phyloP scores from a whole-genome alignment of 2,888 invertebrate genomes.

The Dryocosmus kuriphilus region DNA sequence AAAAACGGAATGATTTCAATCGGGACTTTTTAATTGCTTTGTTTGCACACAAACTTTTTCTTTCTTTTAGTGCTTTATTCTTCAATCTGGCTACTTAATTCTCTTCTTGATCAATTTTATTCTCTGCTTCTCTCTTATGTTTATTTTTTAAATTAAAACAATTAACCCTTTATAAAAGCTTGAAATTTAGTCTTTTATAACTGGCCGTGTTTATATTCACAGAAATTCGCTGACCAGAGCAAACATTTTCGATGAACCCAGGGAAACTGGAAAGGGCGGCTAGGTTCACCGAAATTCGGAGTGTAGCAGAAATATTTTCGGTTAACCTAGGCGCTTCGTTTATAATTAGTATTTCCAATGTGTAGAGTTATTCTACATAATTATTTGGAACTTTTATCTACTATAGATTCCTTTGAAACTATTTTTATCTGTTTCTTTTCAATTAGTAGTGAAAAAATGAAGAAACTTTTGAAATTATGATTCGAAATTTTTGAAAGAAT shows the following conservation, averaged over 20 bases:
- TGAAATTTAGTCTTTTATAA: background rate
- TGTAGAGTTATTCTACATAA: background rate
- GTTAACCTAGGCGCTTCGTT: no score
- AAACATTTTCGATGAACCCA: no score
- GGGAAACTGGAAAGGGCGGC: no score
- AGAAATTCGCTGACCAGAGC: no score
- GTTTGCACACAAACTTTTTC: background rate
- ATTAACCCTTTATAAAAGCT: background rate
- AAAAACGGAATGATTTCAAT: background rate
- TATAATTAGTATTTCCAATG: background rate
- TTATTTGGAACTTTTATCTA: no score
- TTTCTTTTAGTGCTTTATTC: slow-evolving; percentile 6
- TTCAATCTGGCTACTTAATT: background rate
- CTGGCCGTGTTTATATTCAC: no score
- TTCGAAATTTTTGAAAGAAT: background rate
- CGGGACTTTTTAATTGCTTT: background rate
- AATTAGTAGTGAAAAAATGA: no score
- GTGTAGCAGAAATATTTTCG: no score
- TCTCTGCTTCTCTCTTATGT: background rate
- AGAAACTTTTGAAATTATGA: no score
- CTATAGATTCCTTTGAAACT: background rate
- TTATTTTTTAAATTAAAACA: background rate
- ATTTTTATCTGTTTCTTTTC: background rate
- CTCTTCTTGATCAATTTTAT: background rate
- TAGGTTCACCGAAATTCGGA: no score